Evolutionary conservation across 2,888 invertebrate genomes (phyloP), one percentile per base, ranked within the genome.

Genomic region (Caenorhabditis sp.): DNA sequence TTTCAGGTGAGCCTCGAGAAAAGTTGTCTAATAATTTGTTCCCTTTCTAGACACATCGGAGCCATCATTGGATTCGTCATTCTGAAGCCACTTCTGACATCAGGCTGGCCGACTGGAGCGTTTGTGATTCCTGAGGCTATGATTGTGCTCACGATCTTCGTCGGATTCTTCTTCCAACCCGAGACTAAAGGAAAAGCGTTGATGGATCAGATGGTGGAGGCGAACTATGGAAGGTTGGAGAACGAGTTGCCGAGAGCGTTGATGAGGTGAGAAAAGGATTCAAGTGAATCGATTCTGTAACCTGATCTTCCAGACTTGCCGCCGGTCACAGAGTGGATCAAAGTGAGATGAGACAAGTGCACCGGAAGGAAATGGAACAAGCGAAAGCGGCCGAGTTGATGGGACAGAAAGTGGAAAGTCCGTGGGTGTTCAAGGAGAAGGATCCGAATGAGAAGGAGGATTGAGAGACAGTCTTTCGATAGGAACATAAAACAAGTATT

Each of bases 181-280:
- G 90, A 91, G 49, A 89, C 87, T 19, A 87, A 87, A 72, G 88
- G 87, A 68, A 88, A 88, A 54, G 89, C 90, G 14, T 80, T 91
- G n/a, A 87, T 90, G 85, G 91, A 91, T 73, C 90, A 88, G 31
- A 90, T 91, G 86, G 86, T 90, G 8, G 89, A 90, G 58, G 86
- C 86, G 3, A 89, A 90, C 51, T 90, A 89, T 72, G 88, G 88
- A 47, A 73, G 89, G 44, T 44, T 90, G 26, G 90, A 90, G 64
- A 89, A 88, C 73, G 87, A 86, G 35, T 68, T 90, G 24, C 90
- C 90, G 24, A 82, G 84, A 49, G 89, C 90, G 6, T 73, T 90
- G n/a, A 87, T 89, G 44, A 88, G 86, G 90, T 89, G 28, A 31
- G 28, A 54, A 22, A n/a, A n/a, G n/a, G n/a, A n/a, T n/a, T n/a